Conservation (phyloP, 2,888 invertebrate genomes). For the Sabatieria punctata region DNA sequence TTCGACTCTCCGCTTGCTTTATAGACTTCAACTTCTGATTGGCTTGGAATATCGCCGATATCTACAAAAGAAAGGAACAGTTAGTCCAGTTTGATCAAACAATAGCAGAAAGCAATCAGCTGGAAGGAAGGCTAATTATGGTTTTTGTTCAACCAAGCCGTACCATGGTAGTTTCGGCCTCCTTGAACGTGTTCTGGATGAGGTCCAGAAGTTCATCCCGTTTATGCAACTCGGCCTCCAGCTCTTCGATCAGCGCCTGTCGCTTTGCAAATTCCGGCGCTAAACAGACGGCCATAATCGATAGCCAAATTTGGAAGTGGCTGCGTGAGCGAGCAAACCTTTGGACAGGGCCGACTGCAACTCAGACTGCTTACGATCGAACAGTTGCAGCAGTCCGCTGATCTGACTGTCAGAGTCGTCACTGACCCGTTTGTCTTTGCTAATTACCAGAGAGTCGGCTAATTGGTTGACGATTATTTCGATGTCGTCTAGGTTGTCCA, state of each 20-base stretch:
- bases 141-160: no score
- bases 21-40: slow-evolving; percentile 81
- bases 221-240: slow-evolving; percentile 7
- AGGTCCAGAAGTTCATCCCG: slow-evolving; percentile 6
- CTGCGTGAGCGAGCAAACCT: no score
- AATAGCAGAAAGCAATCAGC: no score
- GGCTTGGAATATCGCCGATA: slow-evolving; percentile 80
- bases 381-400: background rate
- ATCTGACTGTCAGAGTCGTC: background rate
- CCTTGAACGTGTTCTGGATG: slow-evolving; percentile 4
- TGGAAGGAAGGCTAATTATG: no score
- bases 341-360: background rate
- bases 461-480: slow-evolving; percentile 1
- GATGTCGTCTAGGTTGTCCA: no score
- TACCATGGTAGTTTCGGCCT: slow-evolving; percentile 9
- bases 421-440: background rate
- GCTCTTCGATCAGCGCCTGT: slow-evolving; percentile 5
- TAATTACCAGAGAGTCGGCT: background rate
- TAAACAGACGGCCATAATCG: slow-evolving; percentile 3
- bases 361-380: background rate
- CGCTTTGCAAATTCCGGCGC: slow-evolving; percentile 6
- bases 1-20: slow-evolving; percentile 64
- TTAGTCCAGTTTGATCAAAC: no score
- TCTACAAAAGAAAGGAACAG: slow-evolving; percentile 6
- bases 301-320: no score